Conservation (phyloP, 1,140 invertebrate species). For the Carposina sasakii region DNA sequence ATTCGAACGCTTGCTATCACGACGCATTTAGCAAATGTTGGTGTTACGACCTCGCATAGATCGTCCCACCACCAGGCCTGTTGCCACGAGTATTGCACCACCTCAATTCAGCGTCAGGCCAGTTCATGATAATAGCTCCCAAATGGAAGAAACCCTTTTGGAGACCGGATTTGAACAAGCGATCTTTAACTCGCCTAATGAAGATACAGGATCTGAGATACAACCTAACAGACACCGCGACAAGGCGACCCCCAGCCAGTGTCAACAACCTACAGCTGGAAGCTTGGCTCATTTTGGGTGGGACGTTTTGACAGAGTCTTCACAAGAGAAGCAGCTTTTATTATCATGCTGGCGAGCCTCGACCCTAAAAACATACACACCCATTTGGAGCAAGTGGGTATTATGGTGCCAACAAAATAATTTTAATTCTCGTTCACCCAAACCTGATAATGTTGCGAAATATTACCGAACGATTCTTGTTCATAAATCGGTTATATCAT, state of each 20-base stretch:
- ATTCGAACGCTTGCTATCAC: slow-evolving; percentile 36
- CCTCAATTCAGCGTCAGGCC: slow-evolving; percentile 32
- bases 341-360: slow-evolving; percentile 30
- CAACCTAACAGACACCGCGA: slow-evolving; percentile 28
- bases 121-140: slow-evolving; percentile 23
- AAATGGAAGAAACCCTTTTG: slow-evolving; percentile 29
- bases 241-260: slow-evolving; percentile 22
- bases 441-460: slow-evolving; percentile 13
- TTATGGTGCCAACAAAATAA: slow-evolving; percentile 24
- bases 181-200: slow-evolving; percentile 15
- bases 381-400: slow-evolving; percentile 29
- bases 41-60: slow-evolving; percentile 39
- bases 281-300: slow-evolving; percentile 38
- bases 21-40: slow-evolving; percentile 44
- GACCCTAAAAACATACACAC: slow-evolving; percentile 27
- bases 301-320: slow-evolving; percentile 14
- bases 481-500: slow-evolving; percentile 37
- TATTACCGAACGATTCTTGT: slow-evolving; percentile 37
- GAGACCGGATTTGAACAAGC: slow-evolving; percentile 20
- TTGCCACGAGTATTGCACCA: slow-evolving; percentile 37
- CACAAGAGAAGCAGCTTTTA: slow-evolving; percentile 25
- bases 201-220: slow-evolving; percentile 20
- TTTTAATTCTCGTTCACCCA: slow-evolving; percentile 19
- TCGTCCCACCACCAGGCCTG: slow-evolving; percentile 35
- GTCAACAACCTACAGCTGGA: slow-evolving; percentile 29